Evolutionary conservation across 1,140 invertebrate genomes (phyloP).

Genomic region (Drosophila ogumai): DNA sequence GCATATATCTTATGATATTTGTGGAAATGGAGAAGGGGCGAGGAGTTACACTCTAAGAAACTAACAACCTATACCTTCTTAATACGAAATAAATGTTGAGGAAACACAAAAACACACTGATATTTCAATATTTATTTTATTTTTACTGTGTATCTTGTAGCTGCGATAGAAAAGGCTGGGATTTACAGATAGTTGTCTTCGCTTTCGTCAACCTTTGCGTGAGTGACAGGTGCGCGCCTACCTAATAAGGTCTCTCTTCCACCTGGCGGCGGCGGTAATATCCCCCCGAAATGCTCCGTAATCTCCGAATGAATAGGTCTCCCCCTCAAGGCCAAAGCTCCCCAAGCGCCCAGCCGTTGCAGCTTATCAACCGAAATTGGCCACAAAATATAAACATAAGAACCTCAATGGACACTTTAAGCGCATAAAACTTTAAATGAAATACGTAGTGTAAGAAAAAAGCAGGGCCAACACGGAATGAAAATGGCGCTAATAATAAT

Average conservation of each 20-base stretch:
- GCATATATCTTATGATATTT: conserved; percentile 39
- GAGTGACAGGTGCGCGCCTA: conserved; percentile 60
- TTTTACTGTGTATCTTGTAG: neutral
- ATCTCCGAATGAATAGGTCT: conserved; percentile 27
- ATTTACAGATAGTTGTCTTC: conserved; percentile 18
- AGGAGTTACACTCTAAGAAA: conserved; percentile 7
- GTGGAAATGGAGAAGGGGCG: conserved; percentile 7
- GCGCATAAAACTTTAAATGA: conserved; percentile 80
- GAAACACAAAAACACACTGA: neutral
- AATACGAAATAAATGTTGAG: neutral
- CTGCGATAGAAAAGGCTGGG: neutral
- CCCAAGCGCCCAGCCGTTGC: neutral
- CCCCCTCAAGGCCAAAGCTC: conserved; percentile 5
- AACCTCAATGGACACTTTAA: conserved; percentile 60
- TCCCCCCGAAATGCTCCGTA: conserved; percentile 18
- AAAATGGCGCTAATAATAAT: conserved; percentile 85
- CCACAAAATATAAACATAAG: conserved; percentile 46
- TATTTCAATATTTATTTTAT: neutral
- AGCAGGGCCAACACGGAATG: conserved; percentile 37
- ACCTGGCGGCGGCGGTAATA: neutral
- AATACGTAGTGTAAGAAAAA: conserved; percentile 60
- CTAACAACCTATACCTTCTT: no score
- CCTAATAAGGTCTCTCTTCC: conserved; percentile 16
- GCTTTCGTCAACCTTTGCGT: conserved; percentile 47
- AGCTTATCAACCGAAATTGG: conserved; percentile 19